Base-by-base conservation (phyloP, 2,888 invertebrate species). In the Lasioglossum malachurum region DNA sequence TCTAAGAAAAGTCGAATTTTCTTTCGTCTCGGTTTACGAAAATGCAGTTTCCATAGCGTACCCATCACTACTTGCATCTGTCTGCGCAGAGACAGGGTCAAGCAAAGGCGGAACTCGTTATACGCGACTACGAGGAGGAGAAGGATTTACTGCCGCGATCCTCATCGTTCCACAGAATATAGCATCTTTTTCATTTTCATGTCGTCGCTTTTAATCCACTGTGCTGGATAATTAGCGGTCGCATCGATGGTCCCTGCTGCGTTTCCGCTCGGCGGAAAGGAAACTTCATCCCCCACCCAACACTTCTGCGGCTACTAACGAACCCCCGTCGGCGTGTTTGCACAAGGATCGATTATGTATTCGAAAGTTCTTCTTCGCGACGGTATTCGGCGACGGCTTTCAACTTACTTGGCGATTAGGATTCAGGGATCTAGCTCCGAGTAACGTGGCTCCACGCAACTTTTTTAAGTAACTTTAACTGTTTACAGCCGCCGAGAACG, bases 181-280 rank as follows among this genome's bases (percentile, higher is more conserved):
- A 86, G 82, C 84, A 86, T 82, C 86, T 84, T 90, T 90, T 90
- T 90, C 90, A 90, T 89, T 81, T 87, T 77, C 82, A 78, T 78
- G 82, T 75, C 78, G 75, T 38, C 82, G 76, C 87, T 85, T 77
- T 90, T 90, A 84, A 87, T 89, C 78, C 86, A 69, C 77, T 78
- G 75, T 84, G 82, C 76, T 64, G 81, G 86, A 83, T 90, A 90
- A 90, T 89, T 86, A 86, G 80, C 75, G 64, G 75, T n/a, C 72
- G 46, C 86, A 80, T 90, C 86, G 83, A 82, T 86, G 41, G 38
- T 35, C 73, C 41, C 53, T 49, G 64, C 38, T 69, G 75, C 69
- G 76, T 60, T 71, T 69, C 75, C 49, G 41, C 31, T 35, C 27
- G 4, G 8, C 8, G 69, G 4, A 35, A 4, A 46, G 35, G 46